Evolutionary conservation across 2,888 invertebrate species (phyloP).

Genomic region (Liodrosophila aerea): DNA sequence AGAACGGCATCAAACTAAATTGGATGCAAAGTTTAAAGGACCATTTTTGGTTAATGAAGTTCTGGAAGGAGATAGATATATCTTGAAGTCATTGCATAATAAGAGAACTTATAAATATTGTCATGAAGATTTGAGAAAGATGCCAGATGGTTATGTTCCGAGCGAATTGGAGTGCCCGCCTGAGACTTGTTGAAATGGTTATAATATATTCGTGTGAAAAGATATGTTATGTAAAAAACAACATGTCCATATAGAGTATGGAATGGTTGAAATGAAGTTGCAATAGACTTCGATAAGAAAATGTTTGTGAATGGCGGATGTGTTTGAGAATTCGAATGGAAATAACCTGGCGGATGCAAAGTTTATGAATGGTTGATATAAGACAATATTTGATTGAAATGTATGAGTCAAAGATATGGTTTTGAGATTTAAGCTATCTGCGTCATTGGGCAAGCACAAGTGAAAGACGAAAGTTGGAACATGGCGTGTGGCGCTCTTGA

Average conservation of each 20-base stretch:
- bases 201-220: slow-evolving; percentile 15
- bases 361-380: slow-evolving; percentile 8
- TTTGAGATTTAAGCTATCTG: slow-evolving; percentile 10
- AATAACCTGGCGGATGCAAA: slow-evolving; percentile 25
- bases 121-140: slow-evolving; percentile 25
- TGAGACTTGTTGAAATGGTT: slow-evolving; percentile 19
- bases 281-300: slow-evolving; percentile 9
- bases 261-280: slow-evolving; percentile 16
- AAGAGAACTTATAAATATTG: slow-evolving; percentile 18
- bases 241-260: slow-evolving; percentile 11
- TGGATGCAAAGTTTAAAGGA: slow-evolving; percentile 13
- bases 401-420: too few species aligned
- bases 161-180: slow-evolving; percentile 14
- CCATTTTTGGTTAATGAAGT: slow-evolving; percentile 10
- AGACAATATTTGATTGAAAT: slow-evolving; percentile 8
- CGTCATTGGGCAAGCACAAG: slow-evolving; percentile 11
- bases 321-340: slow-evolving; percentile 21
- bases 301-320: slow-evolving; percentile 10
- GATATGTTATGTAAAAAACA: slow-evolving; percentile 16
- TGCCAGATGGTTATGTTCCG: slow-evolving; percentile 17
- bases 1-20: slow-evolving; percentile 13
- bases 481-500: slow-evolving; percentile 8
- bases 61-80: slow-evolving; percentile 15
- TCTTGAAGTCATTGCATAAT: slow-evolving; percentile 20
- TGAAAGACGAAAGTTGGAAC: slow-evolving; percentile 9